Base-by-base conservation (phyloP, 2,113 vertebrate genomes). In the Agapornis roseicollis region DNA sequence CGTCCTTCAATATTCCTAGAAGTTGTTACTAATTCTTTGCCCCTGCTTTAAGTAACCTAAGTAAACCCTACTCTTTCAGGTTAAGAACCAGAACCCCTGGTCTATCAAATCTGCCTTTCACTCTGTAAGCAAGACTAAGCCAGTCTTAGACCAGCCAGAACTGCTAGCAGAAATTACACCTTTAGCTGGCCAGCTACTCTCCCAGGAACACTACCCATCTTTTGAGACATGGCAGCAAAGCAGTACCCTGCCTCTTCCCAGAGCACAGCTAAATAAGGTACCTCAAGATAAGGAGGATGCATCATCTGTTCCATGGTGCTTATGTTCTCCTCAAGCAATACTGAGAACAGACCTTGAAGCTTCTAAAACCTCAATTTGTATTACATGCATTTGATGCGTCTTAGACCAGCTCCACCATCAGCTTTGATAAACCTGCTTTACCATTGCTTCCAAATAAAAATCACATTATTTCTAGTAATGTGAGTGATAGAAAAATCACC, bases 71-170 rank as follows among this genome's bases (percentile, higher is more conserved):
- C n/a, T 56, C 39, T 79, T 61, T 58, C 72, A 71, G 18, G 37
- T 46, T 19, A 79, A 66, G 27, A 82, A 70, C 42, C 24, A 68
- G 68, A 31, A 44, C 25, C 37, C 47, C 61, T 35, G 11, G 58
- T 69, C 85, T 49, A 31, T 23, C 81, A 71, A 55, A 39, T 44
- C 29, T 64, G 74, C 22, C 27, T 84, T 64, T 28, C 24, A 37
- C 37, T 53, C 5, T 0, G 0, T 15, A 72, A 50, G 42, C 37
- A 70, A 66, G 60, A 44, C 8, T 18, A 17, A 69, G n/a, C 3
- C 35, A 47, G 35, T 31, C 44, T 35, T 5, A 53, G 35, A 41
- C 37, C 3, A 42, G 28, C 64, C 24, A 52, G 35, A 82, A 39
- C 24, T 53, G 68, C 31, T 70, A 85, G 39, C 15, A 16, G 52